Percentiles rank a stretch among this genome's conserved stretches.
phyloP scores from a whole-genome alignment of 1,140 invertebrate species.

The Polypedilum pembai region DNA sequence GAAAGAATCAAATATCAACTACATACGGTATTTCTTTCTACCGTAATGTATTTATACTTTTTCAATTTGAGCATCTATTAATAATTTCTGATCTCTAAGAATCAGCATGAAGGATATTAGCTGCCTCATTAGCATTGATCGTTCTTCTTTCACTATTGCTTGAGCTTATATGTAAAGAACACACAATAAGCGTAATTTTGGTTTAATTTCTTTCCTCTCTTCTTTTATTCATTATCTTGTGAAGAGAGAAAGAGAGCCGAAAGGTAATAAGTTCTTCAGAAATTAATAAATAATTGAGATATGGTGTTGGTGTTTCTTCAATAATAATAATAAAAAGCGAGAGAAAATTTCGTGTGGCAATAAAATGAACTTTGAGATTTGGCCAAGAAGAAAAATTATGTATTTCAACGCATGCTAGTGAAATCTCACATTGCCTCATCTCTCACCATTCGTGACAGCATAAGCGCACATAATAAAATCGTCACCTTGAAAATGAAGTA shows the following conservation, averaged over 20 bases:
- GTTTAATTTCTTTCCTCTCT: neutral
- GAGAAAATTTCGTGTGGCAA: too few species aligned
- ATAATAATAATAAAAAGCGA: too few species aligned
- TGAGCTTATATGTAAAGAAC: neutral
- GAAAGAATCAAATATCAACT: neutral
- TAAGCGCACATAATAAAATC: neutral
- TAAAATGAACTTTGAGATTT: too few species aligned
- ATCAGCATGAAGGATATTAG: conserved; percentile 22
- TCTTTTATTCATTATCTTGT: neutral
- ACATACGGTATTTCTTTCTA: conserved; percentile 23
- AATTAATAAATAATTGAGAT: neutral
- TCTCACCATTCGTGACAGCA: conserved; percentile 1
- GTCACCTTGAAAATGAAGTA: neutral
- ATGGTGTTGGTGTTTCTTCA: too few species aligned
- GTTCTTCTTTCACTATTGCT: neutral
- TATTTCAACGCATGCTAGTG: too few species aligned
- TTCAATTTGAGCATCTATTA: conserved; percentile 11
- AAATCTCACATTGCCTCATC: neutral
- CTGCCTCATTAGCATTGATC: neutral
- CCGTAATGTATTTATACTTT: neutral
- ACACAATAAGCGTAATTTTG: neutral
- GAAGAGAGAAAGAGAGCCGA: neutral
- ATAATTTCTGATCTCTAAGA: conserved; percentile 12
- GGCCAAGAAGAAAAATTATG: too few species aligned
- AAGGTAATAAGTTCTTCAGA: neutral